Evolutionary conservation across 1,140 invertebrate species (phyloP), one percentile per base, ranked within the genome.

Genomic region (Heliconius melpomene): DNA sequence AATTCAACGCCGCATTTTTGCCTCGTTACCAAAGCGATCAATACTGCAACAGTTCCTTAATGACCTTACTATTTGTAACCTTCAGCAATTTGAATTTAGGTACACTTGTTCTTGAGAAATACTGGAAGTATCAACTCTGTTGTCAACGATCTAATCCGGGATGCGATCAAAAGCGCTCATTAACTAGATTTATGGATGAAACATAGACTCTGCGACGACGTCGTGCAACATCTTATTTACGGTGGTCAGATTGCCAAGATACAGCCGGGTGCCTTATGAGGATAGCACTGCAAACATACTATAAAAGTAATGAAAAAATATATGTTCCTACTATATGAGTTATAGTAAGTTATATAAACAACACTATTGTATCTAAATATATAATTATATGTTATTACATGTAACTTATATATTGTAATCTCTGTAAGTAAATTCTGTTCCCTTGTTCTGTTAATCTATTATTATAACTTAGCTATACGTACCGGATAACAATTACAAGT

Each of bases 151-250:
- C 89, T 93, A 92, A 94, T 94, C 92, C 88, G 82, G 57, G 77
- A 26, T 80, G 84, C 89, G 88, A 94, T 94, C 92, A 81, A 81
- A 85, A 88, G 88, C 86, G 85, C 91, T 93, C 92, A 94, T 94
- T 94, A 94, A 91, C 88, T 86, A 92, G 92, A 94, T 94, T 91
- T 94, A 94, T 92, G 87, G 89, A 86, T 87, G 88, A 88, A 89
- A 91, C 87, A 82, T 86, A 90, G 90, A 90, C 89, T 89, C 86
- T 86, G 81, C 85, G 86, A 86, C 87, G 87, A 89, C 90, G 85
- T 86, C 88, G 89, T 86, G 90, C 84, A 84, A 85, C 84, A 88
- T 87, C 85, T 93, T 92, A 92, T 93, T 93, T 93, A 93, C 91
- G 86, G 87, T 83, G 84, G 82, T 78, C 90, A 89, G 91, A 92